A percentile compares a stretch with the other conserved stretches of the same genome.
Evolutionary conservation across 2,888 invertebrate genomes (phyloP).

Genomic region (Globia sparganii): DNA sequence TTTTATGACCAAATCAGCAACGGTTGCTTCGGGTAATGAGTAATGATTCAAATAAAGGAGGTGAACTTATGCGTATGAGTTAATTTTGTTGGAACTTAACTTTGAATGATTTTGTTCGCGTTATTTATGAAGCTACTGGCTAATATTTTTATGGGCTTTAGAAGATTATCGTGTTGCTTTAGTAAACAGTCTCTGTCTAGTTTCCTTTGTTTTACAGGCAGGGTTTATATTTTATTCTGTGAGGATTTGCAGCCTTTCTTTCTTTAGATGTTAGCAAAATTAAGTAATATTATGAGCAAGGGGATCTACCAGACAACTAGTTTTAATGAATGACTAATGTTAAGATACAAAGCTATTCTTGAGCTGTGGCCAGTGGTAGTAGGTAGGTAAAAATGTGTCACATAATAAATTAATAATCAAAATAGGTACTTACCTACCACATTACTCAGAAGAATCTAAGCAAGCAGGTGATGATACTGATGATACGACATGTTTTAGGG

Average conservation of each 20-base stretch:
- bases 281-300: not conserved
- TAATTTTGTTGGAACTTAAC: conserved; percentile 64
- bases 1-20: conserved; percentile 82
- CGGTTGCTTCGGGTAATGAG: conserved; percentile 80
- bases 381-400: not conserved
- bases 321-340: not conserved
- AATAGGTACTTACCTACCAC: not conserved
- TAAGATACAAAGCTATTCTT: not conserved
- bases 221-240: conserved; percentile 6
- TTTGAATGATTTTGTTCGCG: conserved; percentile 48
- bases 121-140: conserved; percentile 26
- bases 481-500: not conserved
- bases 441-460: not conserved
- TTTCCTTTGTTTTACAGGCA: conserved; percentile 32
- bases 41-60: conserved; percentile 81
- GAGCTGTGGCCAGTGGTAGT: not conserved
- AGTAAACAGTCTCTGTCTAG: not conserved
- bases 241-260: not conserved
- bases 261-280: not conserved
- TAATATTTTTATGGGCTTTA: conserved; percentile 22
- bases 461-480: not conserved
- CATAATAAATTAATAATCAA: not conserved
- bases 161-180: conserved; percentile 27
- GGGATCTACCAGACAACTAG: not conserved
- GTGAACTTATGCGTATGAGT: conserved; percentile 63